A percentile compares a stretch with the other conserved stretches of the same genome.
phyloP scores from a whole-genome alignment of 2,888 invertebrate species.

The Camptogramma bilineatum region DNA sequence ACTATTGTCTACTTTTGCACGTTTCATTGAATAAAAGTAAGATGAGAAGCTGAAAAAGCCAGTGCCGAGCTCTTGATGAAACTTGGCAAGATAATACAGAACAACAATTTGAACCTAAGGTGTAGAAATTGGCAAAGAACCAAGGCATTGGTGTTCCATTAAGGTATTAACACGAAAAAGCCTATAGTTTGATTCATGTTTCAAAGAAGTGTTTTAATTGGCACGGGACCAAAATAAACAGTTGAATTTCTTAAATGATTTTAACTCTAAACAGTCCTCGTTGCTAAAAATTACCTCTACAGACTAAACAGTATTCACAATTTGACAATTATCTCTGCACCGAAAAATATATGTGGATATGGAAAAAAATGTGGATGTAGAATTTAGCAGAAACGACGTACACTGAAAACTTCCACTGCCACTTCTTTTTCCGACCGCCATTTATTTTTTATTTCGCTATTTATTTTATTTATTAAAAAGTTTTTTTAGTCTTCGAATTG shows the following conservation, averaged over 20 bases:
- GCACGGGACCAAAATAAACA: slow-evolving; percentile 2
- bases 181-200: slow-evolving; percentile 17
- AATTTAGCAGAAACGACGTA: no score
- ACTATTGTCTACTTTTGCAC: not conserved
- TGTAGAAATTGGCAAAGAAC: slow-evolving; percentile 32
- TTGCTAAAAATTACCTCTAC: no score
- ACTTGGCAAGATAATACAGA: slow-evolving; percentile 15
- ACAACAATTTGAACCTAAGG: slow-evolving; percentile 25
- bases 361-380: no score
- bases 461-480: no score
- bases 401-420: no score
- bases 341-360: no score
- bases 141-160: slow-evolving; percentile 16
- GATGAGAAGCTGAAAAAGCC: not conserved
- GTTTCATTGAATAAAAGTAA: not conserved
- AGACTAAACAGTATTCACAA: no score
- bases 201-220: slow-evolving; percentile 13
- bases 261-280: no score
- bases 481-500: no score
- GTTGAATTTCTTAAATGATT: not conserved
- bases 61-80: not conserved
- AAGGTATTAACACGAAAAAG: slow-evolving; percentile 14
- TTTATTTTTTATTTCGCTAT: no score
- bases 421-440: no score
- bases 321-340: no score